Percentiles rank a stretch among this genome's conserved stretches.
These are phyloP conservation scores for Sarotherodon lohbergeri DNA, from an alignment of 2,113 vertebrate species.

Conservation along the genomic window DNA sequence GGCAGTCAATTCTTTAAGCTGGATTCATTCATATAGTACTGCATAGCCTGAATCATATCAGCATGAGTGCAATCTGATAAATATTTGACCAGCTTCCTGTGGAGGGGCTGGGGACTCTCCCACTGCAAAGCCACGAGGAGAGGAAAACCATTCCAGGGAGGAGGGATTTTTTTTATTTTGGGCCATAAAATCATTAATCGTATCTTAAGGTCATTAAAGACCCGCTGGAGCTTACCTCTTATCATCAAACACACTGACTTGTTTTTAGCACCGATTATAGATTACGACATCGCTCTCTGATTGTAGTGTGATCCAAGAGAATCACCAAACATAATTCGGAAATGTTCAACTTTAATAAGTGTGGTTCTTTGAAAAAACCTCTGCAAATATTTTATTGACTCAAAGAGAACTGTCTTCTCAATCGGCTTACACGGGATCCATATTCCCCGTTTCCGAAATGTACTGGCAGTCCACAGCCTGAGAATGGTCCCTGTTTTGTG, in stretches of 20 bases:
- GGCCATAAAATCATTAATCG: background rate
- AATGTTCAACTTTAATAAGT: background rate
- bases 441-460: background rate
- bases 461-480: background rate
- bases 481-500: background rate
- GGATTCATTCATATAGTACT: background rate
- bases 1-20: background rate
- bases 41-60: background rate
- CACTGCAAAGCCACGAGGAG: background rate
- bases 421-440: fast-evolving
- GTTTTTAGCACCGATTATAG: background rate
- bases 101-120: background rate
- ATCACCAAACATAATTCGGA: background rate
- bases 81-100: background rate
- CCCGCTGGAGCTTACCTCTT: background rate
- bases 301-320: background rate
- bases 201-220: background rate
- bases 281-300: background rate
- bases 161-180: background rate
- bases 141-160: background rate
- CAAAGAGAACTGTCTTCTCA: background rate
- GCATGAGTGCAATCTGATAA: background rate
- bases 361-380: background rate
- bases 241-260: background rate
- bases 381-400: background rate